Conservation (phyloP, 2,888 invertebrate genomes). For the Dascillus cervinus region DNA sequence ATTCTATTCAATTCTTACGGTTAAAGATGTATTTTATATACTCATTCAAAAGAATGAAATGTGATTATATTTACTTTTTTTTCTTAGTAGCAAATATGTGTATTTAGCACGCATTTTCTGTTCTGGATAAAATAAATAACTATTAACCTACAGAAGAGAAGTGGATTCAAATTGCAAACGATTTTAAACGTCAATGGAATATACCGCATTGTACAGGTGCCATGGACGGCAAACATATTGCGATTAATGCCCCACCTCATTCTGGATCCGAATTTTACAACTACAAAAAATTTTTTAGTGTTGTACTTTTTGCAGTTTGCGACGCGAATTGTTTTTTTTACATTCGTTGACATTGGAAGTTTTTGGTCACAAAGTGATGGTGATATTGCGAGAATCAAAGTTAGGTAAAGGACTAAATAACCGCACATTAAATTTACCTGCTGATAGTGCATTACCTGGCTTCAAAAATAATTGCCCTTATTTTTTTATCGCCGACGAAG, state of each 20-base stretch:
- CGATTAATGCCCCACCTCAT: conserved; percentile 22
- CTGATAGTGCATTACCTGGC: conserved; percentile 19
- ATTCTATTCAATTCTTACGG: no score
- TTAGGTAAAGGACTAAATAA: conserved; percentile 15
- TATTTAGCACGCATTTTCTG: no score
- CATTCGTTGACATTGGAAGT: conserved; percentile 27
- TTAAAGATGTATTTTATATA: no score
- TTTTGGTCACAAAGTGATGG: conserved; percentile 29
- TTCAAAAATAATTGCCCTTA: conserved; percentile 19
- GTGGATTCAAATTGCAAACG: conserved; percentile 22
- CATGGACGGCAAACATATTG: conserved; percentile 27
- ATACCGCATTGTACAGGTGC: conserved; percentile 24
- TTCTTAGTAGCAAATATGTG: no score
- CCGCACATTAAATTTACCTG: conserved; percentile 19
- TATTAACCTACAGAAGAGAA: conserved; percentile 20
- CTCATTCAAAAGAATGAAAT: no score
- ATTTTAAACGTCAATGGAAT: conserved; percentile 21
- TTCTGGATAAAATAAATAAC: no score
- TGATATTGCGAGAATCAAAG: conserved; percentile 18
- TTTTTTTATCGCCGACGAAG: conserved; percentile 27
- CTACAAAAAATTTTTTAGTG: conserved; percentile 28
- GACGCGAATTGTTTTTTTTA: conserved; percentile 28
- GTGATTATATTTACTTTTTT: no score
- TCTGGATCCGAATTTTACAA: conserved; percentile 27
- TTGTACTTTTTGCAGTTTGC: conserved; percentile 28